Percentiles rank a stretch among this genome's conserved stretches.
These are phyloP conservation scores for Catamblyrhynchus diadema DNA, from an alignment of 2,797 vertebrate species.

Conservation along the genomic window DNA sequence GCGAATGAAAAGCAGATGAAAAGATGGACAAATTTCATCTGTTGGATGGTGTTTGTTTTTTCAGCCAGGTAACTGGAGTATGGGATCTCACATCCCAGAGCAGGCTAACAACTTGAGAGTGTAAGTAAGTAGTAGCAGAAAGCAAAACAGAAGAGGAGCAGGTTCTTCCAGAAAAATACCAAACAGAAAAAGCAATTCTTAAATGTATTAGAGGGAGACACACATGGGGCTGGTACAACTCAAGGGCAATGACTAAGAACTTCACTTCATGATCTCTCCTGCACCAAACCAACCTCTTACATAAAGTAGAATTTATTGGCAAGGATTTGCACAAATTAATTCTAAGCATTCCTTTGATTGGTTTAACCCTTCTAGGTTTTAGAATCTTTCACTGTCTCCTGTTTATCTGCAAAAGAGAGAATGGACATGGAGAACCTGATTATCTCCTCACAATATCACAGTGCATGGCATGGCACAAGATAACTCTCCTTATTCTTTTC, in stretches of 20 bases:
- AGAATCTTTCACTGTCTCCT: neutral
- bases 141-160: neutral
- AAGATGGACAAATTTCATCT: neutral
- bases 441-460: neutral
- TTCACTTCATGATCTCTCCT: neutral
- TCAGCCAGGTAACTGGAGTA: neutral
- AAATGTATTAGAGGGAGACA: neutral
- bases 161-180: neutral
- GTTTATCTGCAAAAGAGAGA: neutral
- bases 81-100: neutral
- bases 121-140: neutral
- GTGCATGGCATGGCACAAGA: fast-evolving
- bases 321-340: neutral
- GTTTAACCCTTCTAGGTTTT: neutral
- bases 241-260: neutral
- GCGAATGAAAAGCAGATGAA: neutral
- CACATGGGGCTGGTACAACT: neutral
- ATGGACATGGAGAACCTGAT: neutral
- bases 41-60: neutral
- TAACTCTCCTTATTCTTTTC: neutral
- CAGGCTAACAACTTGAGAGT: neutral
- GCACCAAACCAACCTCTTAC: neutral
- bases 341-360: neutral
- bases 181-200: neutral
- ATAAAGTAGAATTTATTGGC: neutral